Evolutionary conservation across 2,888 invertebrate species (phyloP).

Genomic region (Temnothorax ravouxi): DNA sequence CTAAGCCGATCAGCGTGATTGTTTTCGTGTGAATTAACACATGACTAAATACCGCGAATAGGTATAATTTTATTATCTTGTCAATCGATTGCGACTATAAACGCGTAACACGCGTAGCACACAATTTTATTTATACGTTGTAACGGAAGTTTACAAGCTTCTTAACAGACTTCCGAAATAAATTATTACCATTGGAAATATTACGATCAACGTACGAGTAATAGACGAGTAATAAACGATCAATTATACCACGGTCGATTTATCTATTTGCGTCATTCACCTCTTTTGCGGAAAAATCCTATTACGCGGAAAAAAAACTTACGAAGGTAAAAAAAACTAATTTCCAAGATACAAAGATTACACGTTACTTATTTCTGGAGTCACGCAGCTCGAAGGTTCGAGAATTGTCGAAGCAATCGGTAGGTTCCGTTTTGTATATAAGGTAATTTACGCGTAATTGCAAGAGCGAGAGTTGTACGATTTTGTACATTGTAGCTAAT

Average conservation of each 20-base stretch:
- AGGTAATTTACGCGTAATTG: neutral
- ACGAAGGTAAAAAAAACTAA: neutral
- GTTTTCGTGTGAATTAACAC: neutral
- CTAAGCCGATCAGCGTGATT: neutral
- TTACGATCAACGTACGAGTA: neutral
- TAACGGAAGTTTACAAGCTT: neutral
- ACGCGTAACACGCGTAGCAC: neutral
- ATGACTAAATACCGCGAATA: neutral
- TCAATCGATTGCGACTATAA: neutral
- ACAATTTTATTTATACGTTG: neutral
- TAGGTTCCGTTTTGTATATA: neutral
- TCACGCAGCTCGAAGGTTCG: neutral
- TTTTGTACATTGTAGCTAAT: neutral
- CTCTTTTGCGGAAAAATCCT: neutral
- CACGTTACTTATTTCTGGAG: neutral
- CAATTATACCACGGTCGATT: neutral
- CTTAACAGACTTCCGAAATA: neutral
- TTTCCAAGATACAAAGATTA: neutral
- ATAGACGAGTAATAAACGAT: neutral
- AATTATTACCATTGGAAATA: neutral
- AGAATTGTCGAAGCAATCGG: neutral
- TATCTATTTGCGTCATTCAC: neutral
- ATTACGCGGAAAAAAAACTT: neutral
- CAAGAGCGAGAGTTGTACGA: neutral
- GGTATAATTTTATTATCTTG: neutral